Evolutionary conservation across 2,888 invertebrate genomes (phyloP), one percentile per base, ranked within the genome.

Genomic region (Cheilosia vernalis): DNA sequence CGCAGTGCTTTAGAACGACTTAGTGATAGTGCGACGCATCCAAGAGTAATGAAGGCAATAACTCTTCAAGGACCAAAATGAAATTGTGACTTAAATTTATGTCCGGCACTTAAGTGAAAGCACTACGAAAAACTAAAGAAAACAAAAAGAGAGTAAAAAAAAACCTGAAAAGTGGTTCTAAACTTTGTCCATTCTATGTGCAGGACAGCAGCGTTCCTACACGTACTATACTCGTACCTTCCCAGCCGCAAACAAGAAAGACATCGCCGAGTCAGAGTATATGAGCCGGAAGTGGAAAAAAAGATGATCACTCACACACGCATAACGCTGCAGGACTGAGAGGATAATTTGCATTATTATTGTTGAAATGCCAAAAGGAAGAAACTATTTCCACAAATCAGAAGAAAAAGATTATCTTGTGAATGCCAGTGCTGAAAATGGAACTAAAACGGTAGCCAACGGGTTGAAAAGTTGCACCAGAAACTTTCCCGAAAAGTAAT

Each of bases 301-400:
- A 27, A 55, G 13, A 69, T 1, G 24, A 49, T 33, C 56, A 69
- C 33, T 13, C 55, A 51, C 37, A 66, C 64, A 30, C 51, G 61
- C 53, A 24, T 9, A 55, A 10, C 55, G 30, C 49, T 69, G 21
- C 47, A 27, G 24, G 37, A 17, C 55, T 74, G 47, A 70, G 66
- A 72, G 76, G 49, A 81, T 85, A 77, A 85, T 85, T 85, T 85
- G 85, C 85, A 85, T 81, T 81, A 66, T 81, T 80, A 85, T 80
- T 81, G 85, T 72, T 81, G 76, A 81, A 74, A 81, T 77, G 85
- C 81, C 85, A 72, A 76, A 85, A 85, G 85, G 85, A 61, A 77
- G 81, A 81, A 85, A 85, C 81, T 85, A 80, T 85, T 85, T 81
- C 85, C 66, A 85, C 85, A 85, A 85, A 85, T 85, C 85, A 85